A percentile compares a stretch with the other conserved stretches of the same genome.
phyloP scores from a whole-genome alignment of 2,113 vertebrate genomes.

The Actenoides hombroni region DNA sequence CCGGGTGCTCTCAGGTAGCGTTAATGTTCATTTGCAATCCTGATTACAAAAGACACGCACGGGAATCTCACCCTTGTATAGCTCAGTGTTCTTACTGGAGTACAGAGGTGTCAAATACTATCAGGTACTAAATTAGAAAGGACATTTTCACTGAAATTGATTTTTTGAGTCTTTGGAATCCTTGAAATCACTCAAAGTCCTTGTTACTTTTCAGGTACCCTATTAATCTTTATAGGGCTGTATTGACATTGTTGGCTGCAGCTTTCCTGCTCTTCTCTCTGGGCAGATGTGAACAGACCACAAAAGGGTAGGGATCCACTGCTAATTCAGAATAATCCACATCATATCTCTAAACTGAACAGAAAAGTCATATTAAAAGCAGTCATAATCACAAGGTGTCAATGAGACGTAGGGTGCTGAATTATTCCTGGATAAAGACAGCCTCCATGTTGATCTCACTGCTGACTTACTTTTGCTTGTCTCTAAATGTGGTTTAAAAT shows the following conservation, averaged over 20 bases:
- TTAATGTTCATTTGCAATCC: constrained; percentile 41
- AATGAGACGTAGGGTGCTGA: constrained; percentile 6
- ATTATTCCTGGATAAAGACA: not conserved
- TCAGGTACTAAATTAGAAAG: constrained; percentile 75
- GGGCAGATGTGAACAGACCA: constrained; percentile 31
- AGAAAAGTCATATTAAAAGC: constrained; percentile 45
- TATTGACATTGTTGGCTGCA: constrained; percentile 56
- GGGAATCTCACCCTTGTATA: not conserved
- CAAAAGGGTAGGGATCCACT: not conserved
- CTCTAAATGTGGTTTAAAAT: constrained; percentile 27
- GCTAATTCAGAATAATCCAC: constrained; percentile 48
- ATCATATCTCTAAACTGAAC: constrained; percentile 44
- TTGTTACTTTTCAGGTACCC: constrained; percentile 69
- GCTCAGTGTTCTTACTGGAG: not conserved
- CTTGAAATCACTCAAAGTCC: constrained; percentile 75
- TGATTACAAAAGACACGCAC: not conserved
- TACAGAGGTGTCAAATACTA: constrained; percentile 64
- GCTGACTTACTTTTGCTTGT: constrained; percentile 9
- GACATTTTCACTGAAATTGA: constrained; percentile 80
- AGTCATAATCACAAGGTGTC: constrained; percentile 40
- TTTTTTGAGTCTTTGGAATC: constrained; percentile 75
- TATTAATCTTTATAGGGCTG: constrained; percentile 78
- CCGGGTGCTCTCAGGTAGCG: not conserved
- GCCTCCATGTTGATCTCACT: not conserved
- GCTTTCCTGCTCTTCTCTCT: constrained; percentile 32